Percentiles rank a stretch among this genome's conserved stretches.
Conservation (phyloP, 2,888 invertebrate species). For the Chironomus tentans region DNA sequence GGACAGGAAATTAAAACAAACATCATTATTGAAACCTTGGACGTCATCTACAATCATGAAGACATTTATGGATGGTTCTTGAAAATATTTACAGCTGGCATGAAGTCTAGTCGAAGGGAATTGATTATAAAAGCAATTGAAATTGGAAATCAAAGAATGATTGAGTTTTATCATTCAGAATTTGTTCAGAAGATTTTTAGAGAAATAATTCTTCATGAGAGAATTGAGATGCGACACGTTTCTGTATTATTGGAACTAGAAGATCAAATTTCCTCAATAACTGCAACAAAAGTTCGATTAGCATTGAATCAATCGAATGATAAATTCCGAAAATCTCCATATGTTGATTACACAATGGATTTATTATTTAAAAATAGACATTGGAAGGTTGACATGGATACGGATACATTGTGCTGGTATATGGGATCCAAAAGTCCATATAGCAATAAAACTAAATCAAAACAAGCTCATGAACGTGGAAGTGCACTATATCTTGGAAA, state of each 20-base stretch:
- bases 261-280: constrained; percentile 15
- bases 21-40: background rate
- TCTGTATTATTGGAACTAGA: background rate
- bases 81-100: constrained; percentile 12
- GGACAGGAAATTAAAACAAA: background rate
- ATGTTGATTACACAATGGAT: constrained; percentile 16
- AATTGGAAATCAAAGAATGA: background rate
- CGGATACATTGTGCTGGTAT: constrained; percentile 4
- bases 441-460: background rate
- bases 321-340: background rate
- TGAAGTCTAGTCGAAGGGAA: constrained; percentile 21
- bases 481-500: constrained; percentile 5
- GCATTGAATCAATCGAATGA: background rate
- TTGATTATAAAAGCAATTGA: constrained; percentile 8
- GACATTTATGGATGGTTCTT: constrained; percentile 23
- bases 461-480: constrained; percentile 1
- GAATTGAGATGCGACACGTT: background rate
- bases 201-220: background rate
- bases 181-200: background rate
- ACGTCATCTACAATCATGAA: constrained; percentile 10
- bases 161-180: constrained; percentile 13
- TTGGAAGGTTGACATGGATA: background rate
- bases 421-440: constrained; percentile 11
- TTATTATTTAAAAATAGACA: constrained; percentile 9
- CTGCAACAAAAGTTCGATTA: background rate